phyloP scores from a whole-genome alignment of 2,113 vertebrate genomes.

The Lipophrys pholis region DNA sequence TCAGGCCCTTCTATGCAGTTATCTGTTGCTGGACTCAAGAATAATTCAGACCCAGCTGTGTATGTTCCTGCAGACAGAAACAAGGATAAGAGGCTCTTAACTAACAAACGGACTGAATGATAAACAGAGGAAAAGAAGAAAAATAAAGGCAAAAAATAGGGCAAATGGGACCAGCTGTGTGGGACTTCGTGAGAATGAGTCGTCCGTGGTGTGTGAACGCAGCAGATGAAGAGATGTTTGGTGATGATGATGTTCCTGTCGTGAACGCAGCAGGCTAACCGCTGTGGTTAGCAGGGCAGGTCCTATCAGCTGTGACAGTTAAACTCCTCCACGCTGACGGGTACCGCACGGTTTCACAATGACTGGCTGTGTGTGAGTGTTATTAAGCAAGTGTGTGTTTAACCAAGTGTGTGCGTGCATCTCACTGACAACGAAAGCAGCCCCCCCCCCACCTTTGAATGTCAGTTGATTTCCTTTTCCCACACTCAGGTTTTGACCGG shows the following conservation, averaged over 20 bases:
- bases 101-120: neutral
- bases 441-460: constrained; percentile 11
- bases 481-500: constrained; percentile 46
- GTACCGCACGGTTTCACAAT: constrained; percentile 66
- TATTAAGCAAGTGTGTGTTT: constrained; percentile 8
- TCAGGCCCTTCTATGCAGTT: neutral
- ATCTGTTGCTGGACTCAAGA: constrained; percentile 4
- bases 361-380: constrained; percentile 44
- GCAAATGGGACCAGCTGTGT: constrained; percentile 54
- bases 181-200: constrained; percentile 59
- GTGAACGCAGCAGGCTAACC: constrained; percentile 52
- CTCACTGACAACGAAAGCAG: constrained; percentile 37
- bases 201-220: constrained; percentile 48
- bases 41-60: constrained; percentile 7
- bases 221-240: constrained; percentile 54
- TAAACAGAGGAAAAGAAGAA: constrained; percentile 11
- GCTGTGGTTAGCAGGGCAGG: constrained; percentile 39
- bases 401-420: constrained; percentile 17
- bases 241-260: constrained; percentile 60
- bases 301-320: constrained; percentile 70
- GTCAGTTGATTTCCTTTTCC: constrained; percentile 58
- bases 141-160: constrained; percentile 30
- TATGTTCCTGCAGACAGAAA: constrained; percentile 14
- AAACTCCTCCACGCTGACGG: constrained; percentile 43
- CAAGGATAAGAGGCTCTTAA: constrained; percentile 4